These are phyloP conservation scores for Sciaenops ocellatus DNA, from an alignment of 2,797 vertebrate genomes.

Conservation along the genomic window DNA sequence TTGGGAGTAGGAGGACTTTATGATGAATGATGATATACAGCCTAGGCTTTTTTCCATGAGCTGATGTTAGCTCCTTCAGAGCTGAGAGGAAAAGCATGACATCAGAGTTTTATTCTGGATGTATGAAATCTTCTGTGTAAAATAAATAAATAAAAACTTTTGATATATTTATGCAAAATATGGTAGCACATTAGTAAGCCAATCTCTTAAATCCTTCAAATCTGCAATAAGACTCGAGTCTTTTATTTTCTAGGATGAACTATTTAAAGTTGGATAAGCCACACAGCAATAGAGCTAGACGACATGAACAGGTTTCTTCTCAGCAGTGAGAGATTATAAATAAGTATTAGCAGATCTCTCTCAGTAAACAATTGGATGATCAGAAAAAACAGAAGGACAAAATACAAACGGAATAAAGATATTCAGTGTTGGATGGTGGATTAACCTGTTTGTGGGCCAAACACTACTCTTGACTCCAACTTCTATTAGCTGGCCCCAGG, in stretches of 20 bases:
- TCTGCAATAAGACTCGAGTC: not conserved
- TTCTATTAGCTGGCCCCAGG: not conserved
- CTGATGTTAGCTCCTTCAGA: slow-evolving; percentile 20
- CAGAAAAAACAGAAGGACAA: not conserved
- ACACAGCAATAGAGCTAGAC: too few species aligned
- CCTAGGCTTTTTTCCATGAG: slow-evolving; percentile 41
- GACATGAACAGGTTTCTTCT: not conserved
- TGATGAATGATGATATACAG: slow-evolving; percentile 7
- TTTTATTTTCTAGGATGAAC: not conserved
- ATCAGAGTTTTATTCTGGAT: slow-evolving; percentile 35
- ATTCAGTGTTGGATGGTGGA: not conserved
- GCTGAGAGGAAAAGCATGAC: slow-evolving; percentile 47
- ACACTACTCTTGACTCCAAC: not conserved
- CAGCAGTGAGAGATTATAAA: not conserved
- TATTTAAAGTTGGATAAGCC: not conserved
- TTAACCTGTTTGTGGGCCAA: not conserved
- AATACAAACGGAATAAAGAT: not conserved
- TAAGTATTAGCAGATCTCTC: not conserved
- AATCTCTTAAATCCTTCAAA: not conserved
- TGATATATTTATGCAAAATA: not conserved
- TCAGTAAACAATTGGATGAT: not conserved
- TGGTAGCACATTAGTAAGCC: too few species aligned
- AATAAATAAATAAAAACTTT: not conserved
- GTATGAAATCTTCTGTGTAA: not conserved
- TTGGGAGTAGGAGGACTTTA: not conserved